Percentiles rank a stretch among this genome's conserved stretches.
phyloP scores from a whole-genome alignment of 2,888 invertebrate species.

The Orchesella flavescens region DNA sequence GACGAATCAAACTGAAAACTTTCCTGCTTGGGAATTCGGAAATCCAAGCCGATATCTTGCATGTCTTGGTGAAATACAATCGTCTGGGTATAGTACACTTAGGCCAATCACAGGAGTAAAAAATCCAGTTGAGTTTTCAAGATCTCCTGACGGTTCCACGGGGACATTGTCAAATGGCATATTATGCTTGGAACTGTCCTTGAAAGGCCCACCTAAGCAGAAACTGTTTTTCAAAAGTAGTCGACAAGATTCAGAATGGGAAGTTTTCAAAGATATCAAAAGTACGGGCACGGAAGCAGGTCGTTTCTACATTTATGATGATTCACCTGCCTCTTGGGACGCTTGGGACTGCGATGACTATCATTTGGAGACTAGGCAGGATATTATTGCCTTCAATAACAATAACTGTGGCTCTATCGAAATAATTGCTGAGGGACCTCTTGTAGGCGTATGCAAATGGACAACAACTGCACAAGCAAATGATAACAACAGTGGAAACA shows the following conservation, averaged over 20 bases:
- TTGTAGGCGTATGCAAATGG: constrained; percentile 66
- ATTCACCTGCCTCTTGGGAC: constrained; percentile 77
- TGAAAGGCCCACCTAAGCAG: constrained; percentile 57
- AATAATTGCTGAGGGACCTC: constrained; percentile 39
- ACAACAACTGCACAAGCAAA: constrained; percentile 52
- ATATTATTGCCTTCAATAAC: neutral
- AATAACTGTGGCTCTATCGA: neutral
- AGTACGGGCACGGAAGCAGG: constrained; percentile 56
- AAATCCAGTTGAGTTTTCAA: constrained; percentile 13
- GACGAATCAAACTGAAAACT: constrained; percentile 39
- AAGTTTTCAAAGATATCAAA: constrained; percentile 41
- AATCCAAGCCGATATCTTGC: constrained; percentile 53
- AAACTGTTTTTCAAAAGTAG: constrained; percentile 29
- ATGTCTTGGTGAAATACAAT: constrained; percentile 47
- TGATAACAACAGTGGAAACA: constrained; percentile 24
- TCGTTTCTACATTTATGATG: constrained; percentile 75
- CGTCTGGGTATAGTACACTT: constrained; percentile 58
- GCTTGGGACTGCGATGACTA: constrained; percentile 78
- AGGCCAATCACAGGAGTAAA: constrained; percentile 32
- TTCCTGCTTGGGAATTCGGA: constrained; percentile 28
- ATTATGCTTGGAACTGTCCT: constrained; percentile 33
- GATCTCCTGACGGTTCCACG: neutral
- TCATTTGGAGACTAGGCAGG: constrained; percentile 75
- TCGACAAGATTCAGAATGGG: constrained; percentile 1
- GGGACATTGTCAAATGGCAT: constrained; percentile 49